These are phyloP conservation scores for Diadophis punctatus DNA, from an alignment of 2,113 vertebrate species.

Conservation along the genomic window DNA sequence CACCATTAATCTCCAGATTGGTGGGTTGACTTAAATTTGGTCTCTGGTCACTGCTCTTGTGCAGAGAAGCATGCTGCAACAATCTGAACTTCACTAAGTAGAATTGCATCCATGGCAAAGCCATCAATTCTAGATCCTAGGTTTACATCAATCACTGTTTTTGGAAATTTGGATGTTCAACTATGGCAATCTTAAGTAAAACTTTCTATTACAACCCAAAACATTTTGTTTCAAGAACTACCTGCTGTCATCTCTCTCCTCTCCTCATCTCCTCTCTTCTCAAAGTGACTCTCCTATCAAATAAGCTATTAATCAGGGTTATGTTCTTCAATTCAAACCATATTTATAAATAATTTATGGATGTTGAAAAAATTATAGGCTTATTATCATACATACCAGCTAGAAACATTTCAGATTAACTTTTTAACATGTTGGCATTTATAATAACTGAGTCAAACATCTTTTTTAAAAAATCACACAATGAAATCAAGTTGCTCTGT, in stretches of 20 bases:
- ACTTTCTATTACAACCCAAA: not conserved
- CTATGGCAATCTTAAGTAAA: not conserved
- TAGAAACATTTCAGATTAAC: accelerated
- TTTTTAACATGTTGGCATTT: not conserved
- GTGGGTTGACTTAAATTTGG: not conserved
- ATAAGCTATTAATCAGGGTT: not conserved
- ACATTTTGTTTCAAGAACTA: not conserved
- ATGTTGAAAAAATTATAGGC: accelerated
- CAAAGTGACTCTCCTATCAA: not conserved
- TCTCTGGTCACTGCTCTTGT: not conserved
- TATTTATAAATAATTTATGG: not conserved
- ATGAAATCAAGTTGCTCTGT: not conserved
- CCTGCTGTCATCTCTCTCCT: not conserved
- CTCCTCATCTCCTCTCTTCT: not conserved
- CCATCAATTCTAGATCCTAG: not conserved
- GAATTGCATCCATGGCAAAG: not conserved
- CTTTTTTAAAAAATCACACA: not conserved
- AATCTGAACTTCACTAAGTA: not conserved
- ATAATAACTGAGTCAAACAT: not conserved
- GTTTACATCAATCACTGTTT: not conserved
- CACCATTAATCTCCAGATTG: not conserved
- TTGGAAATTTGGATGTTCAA: not conserved
- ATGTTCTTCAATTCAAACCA: not conserved
- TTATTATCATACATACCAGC: accelerated
- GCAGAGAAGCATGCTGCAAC: not conserved